Percentiles rank a stretch among this genome's conserved stretches.
Evolutionary conservation across 1,140 invertebrate species (phyloP).

Genomic region (Leptopilina clavipes): DNA sequence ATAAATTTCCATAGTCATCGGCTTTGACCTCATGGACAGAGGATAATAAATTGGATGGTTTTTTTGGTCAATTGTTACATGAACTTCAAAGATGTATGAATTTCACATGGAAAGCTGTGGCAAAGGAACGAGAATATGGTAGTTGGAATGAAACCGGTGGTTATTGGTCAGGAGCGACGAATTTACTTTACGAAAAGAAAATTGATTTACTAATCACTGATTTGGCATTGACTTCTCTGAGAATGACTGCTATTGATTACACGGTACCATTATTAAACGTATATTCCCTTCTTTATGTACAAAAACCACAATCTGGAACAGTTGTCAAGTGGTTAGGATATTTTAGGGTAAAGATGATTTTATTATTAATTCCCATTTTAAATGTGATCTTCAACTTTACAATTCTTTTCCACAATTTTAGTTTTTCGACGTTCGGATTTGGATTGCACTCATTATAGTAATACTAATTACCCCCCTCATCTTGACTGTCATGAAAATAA

Average conservation of each 20-base stretch:
- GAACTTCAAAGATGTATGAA: conserved; percentile 43
- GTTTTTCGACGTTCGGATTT: not conserved
- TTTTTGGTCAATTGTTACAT: conserved; percentile 38
- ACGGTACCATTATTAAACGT: conserved; percentile 53
- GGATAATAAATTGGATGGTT: conserved; percentile 32
- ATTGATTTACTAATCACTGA: conserved; percentile 45
- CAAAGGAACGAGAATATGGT: conserved; percentile 28
- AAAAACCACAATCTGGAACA: conserved; percentile 39
- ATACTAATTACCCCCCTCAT: not conserved
- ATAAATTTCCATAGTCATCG: not conserved
- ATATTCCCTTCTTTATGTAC: conserved; percentile 47
- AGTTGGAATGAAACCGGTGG: conserved; percentile 2
- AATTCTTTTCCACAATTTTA: not conserved
- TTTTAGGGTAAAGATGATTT: conserved; percentile 4
- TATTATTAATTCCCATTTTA: not conserved
- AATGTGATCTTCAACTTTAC: not conserved
- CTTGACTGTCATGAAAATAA: not conserved
- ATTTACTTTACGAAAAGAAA: conserved; percentile 36
- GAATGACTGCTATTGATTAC: conserved; percentile 57
- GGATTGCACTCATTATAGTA: not conserved
- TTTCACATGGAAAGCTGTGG: conserved; percentile 36
- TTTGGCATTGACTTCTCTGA: conserved; percentile 53
- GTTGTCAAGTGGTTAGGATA: not conserved
- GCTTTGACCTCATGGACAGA: not conserved
- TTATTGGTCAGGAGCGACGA: conserved; percentile 51